Percentiles rank a stretch among this genome's conserved stretches.
These are phyloP conservation scores for Conchocele bisecta DNA, from an alignment of 2,888 invertebrate genomes.

Conservation along the genomic window DNA sequence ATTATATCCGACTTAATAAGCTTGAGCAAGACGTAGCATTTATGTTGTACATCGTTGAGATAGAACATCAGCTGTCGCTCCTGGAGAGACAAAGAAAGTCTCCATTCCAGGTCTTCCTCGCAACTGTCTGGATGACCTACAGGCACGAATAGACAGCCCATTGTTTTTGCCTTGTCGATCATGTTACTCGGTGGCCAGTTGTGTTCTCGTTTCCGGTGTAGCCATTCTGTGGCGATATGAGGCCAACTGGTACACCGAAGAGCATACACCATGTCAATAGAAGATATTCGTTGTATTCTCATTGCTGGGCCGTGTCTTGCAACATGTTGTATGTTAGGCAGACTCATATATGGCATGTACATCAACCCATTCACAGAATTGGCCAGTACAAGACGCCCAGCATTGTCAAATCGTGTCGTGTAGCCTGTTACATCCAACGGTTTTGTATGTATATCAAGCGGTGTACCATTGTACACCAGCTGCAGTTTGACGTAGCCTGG, in stretches of 20 bases:
- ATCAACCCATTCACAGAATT: too few relatives aligned
- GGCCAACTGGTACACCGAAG: background rate
- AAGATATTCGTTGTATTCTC: background rate
- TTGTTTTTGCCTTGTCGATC: background rate
- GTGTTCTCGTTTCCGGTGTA: background rate
- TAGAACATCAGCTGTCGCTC: background rate
- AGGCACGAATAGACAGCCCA: background rate
- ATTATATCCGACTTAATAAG: slow-evolving; percentile 1
- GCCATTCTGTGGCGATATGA: background rate
- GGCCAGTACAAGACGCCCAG: background rate
- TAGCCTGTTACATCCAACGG: background rate
- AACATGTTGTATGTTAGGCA: background rate
- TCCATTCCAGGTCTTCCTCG: background rate
- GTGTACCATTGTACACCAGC: background rate
- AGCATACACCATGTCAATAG: background rate
- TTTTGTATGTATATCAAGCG: background rate
- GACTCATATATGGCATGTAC: too few relatives aligned
- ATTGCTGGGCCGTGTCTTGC: background rate
- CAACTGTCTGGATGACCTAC: background rate
- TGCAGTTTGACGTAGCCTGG: background rate
- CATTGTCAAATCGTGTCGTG: background rate
- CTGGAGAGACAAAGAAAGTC: background rate
- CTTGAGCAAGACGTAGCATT: slow-evolving; percentile 4
- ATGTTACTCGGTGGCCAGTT: slow-evolving; percentile 10
- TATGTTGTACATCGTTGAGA: background rate